These are phyloP conservation scores for Holacanthus passer DNA, from an alignment of 2,113 vertebrate species.

Conservation along the genomic window DNA sequence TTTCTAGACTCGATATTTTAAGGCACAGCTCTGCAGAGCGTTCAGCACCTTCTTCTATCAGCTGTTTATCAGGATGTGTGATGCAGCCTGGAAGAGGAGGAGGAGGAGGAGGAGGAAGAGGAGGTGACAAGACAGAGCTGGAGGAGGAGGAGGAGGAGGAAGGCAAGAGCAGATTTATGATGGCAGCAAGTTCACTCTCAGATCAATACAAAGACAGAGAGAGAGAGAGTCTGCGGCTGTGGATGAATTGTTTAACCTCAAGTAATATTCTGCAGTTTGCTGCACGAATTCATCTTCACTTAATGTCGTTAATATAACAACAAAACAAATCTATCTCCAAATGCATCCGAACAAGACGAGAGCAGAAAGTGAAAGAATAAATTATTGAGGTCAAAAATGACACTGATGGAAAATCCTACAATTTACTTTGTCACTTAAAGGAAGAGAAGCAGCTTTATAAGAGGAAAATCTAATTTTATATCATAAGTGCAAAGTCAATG, in stretches of 20 bases:
- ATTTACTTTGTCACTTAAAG: background rate
- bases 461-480: background rate
- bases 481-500: background rate
- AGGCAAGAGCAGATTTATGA: background rate
- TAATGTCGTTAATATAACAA: background rate
- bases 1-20: slow-evolving; percentile 6
- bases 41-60: slow-evolving; percentile 15
- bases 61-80: slow-evolving; percentile 36
- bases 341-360: background rate
- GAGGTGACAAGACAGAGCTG: background rate
- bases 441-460: background rate
- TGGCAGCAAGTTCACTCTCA: background rate
- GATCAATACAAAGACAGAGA: slow-evolving; percentile 20
- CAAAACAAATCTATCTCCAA: background rate
- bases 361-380: background rate
- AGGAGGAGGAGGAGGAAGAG: slow-evolving; percentile 10
- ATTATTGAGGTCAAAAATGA: background rate
- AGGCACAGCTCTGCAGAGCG: background rate
- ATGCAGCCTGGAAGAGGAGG: slow-evolving; percentile 12
- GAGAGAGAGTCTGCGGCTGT: background rate
- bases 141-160: background rate
- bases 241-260: no score
- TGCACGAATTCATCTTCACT: no score
- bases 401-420: background rate
- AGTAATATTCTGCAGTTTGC: no score